Percentiles rank a stretch among this genome's conserved stretches.
These are phyloP conservation scores for Diorhabda sublineata DNA, from an alignment of 1,140 invertebrate species.

Conservation along the genomic window DNA sequence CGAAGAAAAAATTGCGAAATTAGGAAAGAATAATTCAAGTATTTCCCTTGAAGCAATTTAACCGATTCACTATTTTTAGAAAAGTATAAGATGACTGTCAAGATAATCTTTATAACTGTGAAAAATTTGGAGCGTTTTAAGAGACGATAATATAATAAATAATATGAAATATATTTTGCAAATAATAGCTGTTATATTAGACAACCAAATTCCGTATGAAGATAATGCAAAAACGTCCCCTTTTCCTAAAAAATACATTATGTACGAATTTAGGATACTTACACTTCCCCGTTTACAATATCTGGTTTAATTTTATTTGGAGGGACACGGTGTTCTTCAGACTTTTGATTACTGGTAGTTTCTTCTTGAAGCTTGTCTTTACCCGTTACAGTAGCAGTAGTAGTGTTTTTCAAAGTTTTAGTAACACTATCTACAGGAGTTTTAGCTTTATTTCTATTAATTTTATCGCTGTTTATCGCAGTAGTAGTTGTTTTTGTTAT, in stretches of 20 bases:
- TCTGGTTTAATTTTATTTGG: not conserved
- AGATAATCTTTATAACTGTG: no score
- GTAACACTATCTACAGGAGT: slow-evolving; percentile 24
- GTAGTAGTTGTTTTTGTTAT: slow-evolving; percentile 40
- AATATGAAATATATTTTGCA: no score
- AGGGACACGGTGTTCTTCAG: not conserved
- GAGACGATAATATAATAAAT: no score
- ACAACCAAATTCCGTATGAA: no score
- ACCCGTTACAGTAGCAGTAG: slow-evolving; percentile 4
- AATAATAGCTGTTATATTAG: no score
- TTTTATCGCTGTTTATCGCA: slow-evolving; percentile 33
- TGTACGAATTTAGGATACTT: not conserved
- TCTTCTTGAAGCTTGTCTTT: not conserved
- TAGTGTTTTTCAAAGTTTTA: slow-evolving; percentile 3
- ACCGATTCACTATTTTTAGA: no score
- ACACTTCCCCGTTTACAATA: not conserved
- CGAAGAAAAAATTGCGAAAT: no score
- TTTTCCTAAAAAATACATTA: not conserved
- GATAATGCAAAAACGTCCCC: not conserved
- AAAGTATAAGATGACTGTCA: no score
- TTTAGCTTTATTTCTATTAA: slow-evolving; percentile 32
- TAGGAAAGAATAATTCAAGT: no score
- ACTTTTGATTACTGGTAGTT: slow-evolving; percentile 9
- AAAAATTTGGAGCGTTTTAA: no score
- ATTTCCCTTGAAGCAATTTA: no score